Evolutionary conservation across 1,140 invertebrate species (phyloP), one percentile per base, ranked within the genome.

Genomic region (Cardiocondyla obscurior): DNA sequence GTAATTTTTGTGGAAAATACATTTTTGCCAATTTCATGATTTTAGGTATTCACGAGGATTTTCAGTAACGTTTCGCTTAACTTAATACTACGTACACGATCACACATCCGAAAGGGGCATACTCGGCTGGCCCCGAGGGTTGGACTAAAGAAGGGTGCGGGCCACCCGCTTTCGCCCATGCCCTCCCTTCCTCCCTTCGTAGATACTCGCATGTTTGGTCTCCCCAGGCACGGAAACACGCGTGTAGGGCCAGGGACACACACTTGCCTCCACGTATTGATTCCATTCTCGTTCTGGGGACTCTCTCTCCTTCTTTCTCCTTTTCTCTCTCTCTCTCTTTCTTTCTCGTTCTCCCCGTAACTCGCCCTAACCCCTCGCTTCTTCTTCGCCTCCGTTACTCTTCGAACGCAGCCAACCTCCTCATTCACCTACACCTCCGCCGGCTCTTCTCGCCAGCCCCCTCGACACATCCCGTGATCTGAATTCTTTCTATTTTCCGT

Each of bases 401-500:
- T 84, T 90, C 85, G 53, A 67, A 73, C 67, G 57, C 81, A 89
- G 82, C 82, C 89, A 83, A 84, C 88, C 87, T 74, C 85, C 74
- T 83, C 86, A 69, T 60, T 46, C 84, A 82, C 81, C 76, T 62
- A 82, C 44, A 58, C 58, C 58, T 46, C 49, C 36, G 53, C 64
- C 73, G 36, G 57, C n/a, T 76, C 49, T 53, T 53, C 76, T 60
- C 46, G 73, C 81, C 60, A 84, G 67, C 69, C 44, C 62, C 46
- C 62, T 46, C 82, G 25, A 57, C 83, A 76, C 85, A 83, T 91
- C 88, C 84, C 90, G 90, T 92, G 90, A 92, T 92, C 91, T 91
- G 91, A 92, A 93, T 93, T 92, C 87, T 88, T 91, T 88, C 90
- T 90, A 91, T 91, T 92, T 89, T 90, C 88, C 85, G 86, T 90